Conservation (phyloP, 2,888 invertebrate genomes). For the Thymelicus lineola region DNA sequence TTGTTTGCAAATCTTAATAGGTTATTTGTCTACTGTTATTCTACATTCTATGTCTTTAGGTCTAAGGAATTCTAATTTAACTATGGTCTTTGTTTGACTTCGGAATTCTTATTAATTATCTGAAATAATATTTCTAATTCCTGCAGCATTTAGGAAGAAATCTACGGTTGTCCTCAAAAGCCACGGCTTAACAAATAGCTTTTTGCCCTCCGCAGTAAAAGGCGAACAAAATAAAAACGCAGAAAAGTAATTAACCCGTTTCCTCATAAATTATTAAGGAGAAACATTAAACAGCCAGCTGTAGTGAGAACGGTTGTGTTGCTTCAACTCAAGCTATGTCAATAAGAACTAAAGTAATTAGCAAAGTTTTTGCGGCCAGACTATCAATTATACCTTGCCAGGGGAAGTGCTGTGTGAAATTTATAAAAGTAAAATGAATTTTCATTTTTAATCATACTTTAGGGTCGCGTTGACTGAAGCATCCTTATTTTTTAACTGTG, state of each 20-base stretch:
- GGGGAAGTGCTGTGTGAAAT: not conserved
- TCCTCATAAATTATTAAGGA: conserved; percentile 14
- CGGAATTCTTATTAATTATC: not conserved
- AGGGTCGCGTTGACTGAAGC: not conserved
- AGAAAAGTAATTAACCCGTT: conserved; percentile 15
- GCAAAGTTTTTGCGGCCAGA: conserved; percentile 46
- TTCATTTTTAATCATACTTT: not conserved
- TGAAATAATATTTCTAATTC: not conserved
- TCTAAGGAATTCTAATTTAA: too few species aligned
- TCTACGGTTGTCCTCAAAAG: not conserved
- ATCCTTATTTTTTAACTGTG: too few species aligned
- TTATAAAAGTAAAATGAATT: conserved; percentile 14
- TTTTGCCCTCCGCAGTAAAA: not conserved
- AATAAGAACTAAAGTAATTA: conserved; percentile 52
- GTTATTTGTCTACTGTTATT: too few species aligned
- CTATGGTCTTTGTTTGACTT: too few species aligned
- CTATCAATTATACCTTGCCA: conserved; percentile 16
- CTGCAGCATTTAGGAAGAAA: not conserved
- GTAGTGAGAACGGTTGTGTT: conserved; percentile 1
- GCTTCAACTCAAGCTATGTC: conserved; percentile 32
- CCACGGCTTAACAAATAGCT: not conserved
- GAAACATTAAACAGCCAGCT: conserved; percentile 13
- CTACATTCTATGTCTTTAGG: too few species aligned
- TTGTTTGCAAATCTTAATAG: too few species aligned
- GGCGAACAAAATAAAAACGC: not conserved